Percentiles rank a stretch among this genome's conserved stretches.
Conservation (phyloP, 2,797 vertebrate genomes). For the Pangasius larnaudii region DNA sequence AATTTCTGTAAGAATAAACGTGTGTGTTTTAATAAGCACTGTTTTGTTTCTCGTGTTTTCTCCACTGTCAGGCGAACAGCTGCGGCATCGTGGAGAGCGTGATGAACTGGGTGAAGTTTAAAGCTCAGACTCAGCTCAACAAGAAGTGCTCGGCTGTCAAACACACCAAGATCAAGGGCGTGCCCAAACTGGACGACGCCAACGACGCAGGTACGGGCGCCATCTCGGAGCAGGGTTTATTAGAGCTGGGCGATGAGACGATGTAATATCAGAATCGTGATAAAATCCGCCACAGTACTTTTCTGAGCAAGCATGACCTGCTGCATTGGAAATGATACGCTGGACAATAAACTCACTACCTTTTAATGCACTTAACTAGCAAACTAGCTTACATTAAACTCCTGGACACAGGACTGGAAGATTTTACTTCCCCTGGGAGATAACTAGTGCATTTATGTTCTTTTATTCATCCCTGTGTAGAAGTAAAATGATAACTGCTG, state of each 20-base stretch:
- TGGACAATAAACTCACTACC: no score
- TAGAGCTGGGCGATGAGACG: neutral
- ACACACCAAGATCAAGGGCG: constrained; percentile 94
- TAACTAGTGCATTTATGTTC: neutral
- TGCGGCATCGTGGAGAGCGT: constrained; percentile 96
- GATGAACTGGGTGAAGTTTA: constrained; percentile 98
- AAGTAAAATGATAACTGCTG: no score
- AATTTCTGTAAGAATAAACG: neutral
- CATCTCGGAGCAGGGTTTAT: no score
- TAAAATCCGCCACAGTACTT: neutral
- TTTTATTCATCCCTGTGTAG: neutral
- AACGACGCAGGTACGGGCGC: constrained; percentile 89
- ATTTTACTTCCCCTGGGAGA: no score
- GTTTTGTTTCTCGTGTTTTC: neutral
- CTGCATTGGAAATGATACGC: neutral
- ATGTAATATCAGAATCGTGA: neutral
- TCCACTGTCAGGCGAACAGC: constrained; percentile 74
- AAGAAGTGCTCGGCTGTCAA: constrained; percentile 97
- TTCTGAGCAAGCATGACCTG: neutral
- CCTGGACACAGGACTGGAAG: no score
- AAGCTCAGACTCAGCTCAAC: constrained; percentile 93
- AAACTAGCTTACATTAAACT: no score
- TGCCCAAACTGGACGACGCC: constrained; percentile 97
- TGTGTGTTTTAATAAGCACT: neutral
- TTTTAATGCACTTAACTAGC: no score